These are phyloP conservation scores for Dendroctonus valens DNA, from an alignment of 1,140 invertebrate genomes.

Conservation along the genomic window DNA sequence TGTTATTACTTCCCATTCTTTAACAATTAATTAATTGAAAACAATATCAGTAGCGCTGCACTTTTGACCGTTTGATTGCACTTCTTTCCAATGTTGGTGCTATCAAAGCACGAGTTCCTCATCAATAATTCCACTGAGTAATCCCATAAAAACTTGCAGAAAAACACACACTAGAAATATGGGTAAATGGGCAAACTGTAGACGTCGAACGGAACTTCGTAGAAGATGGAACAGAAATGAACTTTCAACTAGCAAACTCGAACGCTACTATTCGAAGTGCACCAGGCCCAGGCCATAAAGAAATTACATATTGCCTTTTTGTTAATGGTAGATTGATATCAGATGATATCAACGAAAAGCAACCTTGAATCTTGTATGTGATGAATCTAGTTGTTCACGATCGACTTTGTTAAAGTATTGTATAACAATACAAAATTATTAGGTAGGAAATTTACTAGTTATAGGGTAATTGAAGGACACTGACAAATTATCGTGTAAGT, in stretches of 20 bases:
- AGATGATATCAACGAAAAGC: conserved; percentile 1
- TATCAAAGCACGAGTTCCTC: background rate
- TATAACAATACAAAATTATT: too few relatives aligned
- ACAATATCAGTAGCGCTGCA: too few relatives aligned
- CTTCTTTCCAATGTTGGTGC: too few relatives aligned
- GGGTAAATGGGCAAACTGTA: conserved; percentile 70
- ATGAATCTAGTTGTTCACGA: too few relatives aligned
- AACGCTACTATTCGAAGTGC: conserved; percentile 58
- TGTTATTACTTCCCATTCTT: background rate
- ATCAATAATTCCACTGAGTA: background rate
- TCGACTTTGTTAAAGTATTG: too few relatives aligned
- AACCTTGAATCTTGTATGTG: too few relatives aligned
- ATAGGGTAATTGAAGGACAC: too few relatives aligned
- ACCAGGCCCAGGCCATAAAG: conserved; percentile 53
- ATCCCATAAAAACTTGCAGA: conserved; percentile 53
- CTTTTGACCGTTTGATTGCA: background rate
- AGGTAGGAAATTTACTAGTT: too few relatives aligned
- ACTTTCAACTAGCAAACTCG: conserved; percentile 57
- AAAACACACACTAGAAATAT: conserved; percentile 75
- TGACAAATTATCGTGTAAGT: too few relatives aligned
- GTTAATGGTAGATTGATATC: conserved; percentile 45
- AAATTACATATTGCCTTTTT: conserved; percentile 55
- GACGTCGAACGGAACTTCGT: conserved; percentile 75
- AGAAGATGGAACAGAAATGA: conserved; percentile 78
- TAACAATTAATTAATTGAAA: background rate